Conservation (phyloP, 2,113 vertebrate species). For the Lamprotornis superbus region DNA sequence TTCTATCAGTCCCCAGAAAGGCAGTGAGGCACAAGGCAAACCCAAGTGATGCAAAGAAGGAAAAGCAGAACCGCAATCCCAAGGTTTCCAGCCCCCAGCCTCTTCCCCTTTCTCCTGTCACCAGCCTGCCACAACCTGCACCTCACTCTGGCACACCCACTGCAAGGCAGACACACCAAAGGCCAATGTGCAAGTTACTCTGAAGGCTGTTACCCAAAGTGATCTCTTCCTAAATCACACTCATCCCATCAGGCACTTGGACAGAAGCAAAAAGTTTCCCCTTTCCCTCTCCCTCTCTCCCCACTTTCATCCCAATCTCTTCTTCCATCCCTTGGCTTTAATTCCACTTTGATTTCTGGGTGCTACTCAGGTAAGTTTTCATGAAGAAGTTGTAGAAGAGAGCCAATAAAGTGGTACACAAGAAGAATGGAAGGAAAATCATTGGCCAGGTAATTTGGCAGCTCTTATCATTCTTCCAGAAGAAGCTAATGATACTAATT, state of each 20-base stretch:
- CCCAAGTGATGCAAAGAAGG: not conserved
- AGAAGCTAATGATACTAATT: accelerated
- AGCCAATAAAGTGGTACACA: not conserved
- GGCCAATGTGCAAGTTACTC: not conserved
- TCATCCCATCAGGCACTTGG: not conserved
- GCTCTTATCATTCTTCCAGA: not conserved
- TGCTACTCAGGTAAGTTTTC: not conserved
- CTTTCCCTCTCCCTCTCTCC: not conserved
- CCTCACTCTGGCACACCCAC: not conserved
- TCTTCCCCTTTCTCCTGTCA: not conserved
- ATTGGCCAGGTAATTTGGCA: accelerated
- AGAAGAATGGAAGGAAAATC: accelerated
- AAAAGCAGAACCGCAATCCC: not conserved
- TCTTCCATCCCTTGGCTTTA: not conserved
- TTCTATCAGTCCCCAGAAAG: not conserved
- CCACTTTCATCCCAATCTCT: not conserved
- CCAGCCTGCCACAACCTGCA: not conserved
- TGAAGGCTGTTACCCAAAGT: not conserved
- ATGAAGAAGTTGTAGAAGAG: not conserved
- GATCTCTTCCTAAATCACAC: not conserved
- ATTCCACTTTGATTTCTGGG: not conserved
- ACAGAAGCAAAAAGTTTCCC: not conserved
- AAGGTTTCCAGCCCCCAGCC: not conserved
- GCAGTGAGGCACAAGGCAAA: not conserved
- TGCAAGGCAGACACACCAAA: not conserved